phyloP scores from a whole-genome alignment of 1,140 invertebrate species.

The Philaenus spumarius region DNA sequence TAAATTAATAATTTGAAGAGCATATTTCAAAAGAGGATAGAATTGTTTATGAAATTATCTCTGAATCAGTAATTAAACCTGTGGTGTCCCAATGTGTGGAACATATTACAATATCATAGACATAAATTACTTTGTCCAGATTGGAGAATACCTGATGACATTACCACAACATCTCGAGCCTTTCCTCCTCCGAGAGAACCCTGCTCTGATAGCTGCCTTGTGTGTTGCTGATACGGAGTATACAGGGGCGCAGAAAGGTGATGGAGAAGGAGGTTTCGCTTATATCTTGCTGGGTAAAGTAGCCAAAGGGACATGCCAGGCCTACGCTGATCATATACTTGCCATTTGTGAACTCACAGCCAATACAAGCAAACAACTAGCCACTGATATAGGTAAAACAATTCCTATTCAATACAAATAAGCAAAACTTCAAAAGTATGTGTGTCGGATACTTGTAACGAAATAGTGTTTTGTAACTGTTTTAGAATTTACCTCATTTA shows the following conservation, averaged over 20 bases:
- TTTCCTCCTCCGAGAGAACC: slow-evolving; percentile 69
- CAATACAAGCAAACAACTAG: slow-evolving; percentile 71
- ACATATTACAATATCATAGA: too few species aligned
- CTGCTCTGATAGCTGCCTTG: slow-evolving; percentile 59
- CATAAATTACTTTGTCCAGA: slow-evolving; percentile 45
- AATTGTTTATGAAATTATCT: too few species aligned
- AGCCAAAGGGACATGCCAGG: slow-evolving; percentile 63
- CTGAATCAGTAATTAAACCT: too few species aligned
- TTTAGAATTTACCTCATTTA: too few species aligned
- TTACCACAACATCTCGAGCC: slow-evolving; percentile 91
- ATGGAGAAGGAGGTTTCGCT: slow-evolving; percentile 52
- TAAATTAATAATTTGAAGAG: too few species aligned
- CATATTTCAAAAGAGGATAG: too few species aligned
- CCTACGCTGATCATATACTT: slow-evolving; percentile 75
- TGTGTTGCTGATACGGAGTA: slow-evolving; percentile 50
- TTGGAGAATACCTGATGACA: slow-evolving; percentile 89
- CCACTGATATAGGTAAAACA: slow-evolving; percentile 81
- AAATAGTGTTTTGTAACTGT: too few species aligned
- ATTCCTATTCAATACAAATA: too few species aligned
- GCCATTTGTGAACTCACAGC: slow-evolving; percentile 66
- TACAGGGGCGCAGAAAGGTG: slow-evolving; percentile 29
- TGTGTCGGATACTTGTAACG: too few species aligned
- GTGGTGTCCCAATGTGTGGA: too few species aligned
- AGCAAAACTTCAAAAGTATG: too few species aligned
- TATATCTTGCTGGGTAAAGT: slow-evolving; percentile 69